Evolutionary conservation across 2,888 invertebrate species (phyloP).

Genomic region (Celastrina argiolus): DNA sequence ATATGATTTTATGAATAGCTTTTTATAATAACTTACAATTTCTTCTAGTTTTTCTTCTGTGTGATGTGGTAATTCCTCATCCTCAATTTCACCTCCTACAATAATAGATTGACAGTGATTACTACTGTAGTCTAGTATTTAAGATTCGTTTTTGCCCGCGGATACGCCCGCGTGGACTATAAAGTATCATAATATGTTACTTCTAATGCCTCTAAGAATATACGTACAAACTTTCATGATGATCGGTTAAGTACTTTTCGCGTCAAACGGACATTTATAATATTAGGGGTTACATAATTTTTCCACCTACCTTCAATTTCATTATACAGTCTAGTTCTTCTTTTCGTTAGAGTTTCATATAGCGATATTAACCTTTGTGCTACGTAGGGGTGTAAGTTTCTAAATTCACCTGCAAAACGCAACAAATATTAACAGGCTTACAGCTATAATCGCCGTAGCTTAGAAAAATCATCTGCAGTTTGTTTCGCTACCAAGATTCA

Average conservation of each 20-base stretch:
- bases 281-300: background rate
- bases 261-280: too few relatives aligned
- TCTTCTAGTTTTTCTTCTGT: conserved; percentile 70
- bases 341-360: conserved; percentile 93
- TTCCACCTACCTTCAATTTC: conserved; percentile 69
- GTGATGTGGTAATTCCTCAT: conserved; percentile 60
- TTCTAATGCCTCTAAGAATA: too few relatives aligned
- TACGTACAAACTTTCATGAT: too few relatives aligned
- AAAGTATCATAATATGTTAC: too few relatives aligned
- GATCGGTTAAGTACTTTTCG: too few relatives aligned
- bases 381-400: conserved; percentile 95
- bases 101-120: conserved; percentile 20
- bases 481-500: too few relatives aligned
- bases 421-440: background rate
- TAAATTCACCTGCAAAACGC: conserved; percentile 83
- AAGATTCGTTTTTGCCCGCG: too few relatives aligned
- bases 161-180: too few relatives aligned
- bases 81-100: conserved; percentile 59
- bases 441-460: background rate
- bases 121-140: background rate
- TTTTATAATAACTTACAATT: conserved; percentile 55
- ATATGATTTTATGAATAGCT: background rate
- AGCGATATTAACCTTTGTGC: conserved; percentile 95
- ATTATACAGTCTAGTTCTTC: conserved; percentile 83
- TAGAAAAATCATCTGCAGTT: too few relatives aligned